Evolutionary conservation across 1,140 invertebrate species (phyloP), one percentile per base, ranked within the genome.

Genomic region (Scylla paramamosain): DNA sequence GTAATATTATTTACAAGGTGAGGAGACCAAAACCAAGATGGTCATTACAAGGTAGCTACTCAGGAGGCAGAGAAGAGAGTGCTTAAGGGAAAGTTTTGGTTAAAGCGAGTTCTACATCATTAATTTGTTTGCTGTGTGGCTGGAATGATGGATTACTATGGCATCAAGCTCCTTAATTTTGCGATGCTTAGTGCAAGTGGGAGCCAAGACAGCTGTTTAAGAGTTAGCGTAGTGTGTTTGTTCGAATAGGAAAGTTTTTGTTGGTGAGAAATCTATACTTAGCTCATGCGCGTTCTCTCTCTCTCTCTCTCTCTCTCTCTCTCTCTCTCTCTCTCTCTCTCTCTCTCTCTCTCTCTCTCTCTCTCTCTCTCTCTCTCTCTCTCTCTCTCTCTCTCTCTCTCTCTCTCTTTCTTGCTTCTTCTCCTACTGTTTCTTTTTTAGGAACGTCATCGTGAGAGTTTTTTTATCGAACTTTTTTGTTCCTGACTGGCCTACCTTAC

Each of bases 301-400:
- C 88, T 90, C 88, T 45, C 88, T 90, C 88, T 45, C 88, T 90
- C 88, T 45, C 88, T 90, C 88, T 45, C 88, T 90, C 32, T 90
- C 88, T 90, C 88, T 45, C 88, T 90, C 31, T 90, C 88, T 90
- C 88, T 45, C 88, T 90, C 88, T 45, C 88, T 90, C 88, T 45
- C 32, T 90, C 14, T 45, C 88, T 90, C 32, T 14, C 0, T 90
- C 31, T 90, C 88, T 90, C 88, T 45, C 88, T 90, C 88, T 90
- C 32, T 14, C 0, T 90, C 31, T 90, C 88, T 90, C 88, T 45
- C 88, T 90, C 88, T 45, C 88, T 90, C 88, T 45, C 88, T 90
- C 88, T 45, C 88, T 90, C 32, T 90, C 88, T 90, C 88, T 45
- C 88, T 90, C 31, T 90, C 88, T 90, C 88, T 45, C 88, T 90